phyloP scores from a whole-genome alignment of 2,888 invertebrate species.

The Heliconius aoede region DNA sequence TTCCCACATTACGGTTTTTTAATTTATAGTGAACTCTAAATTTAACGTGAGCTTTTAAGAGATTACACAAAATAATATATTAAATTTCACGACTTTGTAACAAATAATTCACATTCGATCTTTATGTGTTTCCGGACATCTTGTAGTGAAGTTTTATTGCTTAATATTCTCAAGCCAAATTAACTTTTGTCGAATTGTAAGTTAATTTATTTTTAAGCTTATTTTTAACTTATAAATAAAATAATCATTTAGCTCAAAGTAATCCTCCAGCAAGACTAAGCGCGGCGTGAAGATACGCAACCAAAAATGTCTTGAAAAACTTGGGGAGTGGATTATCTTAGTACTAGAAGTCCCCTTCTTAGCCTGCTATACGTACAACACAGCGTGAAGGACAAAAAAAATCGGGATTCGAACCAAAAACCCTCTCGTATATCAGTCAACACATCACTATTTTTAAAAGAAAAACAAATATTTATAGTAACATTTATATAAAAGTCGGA shows the following conservation, averaged over 20 bases:
- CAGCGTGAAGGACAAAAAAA: too few species aligned
- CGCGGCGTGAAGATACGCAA: too few species aligned
- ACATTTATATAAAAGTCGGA: conserved; percentile 3
- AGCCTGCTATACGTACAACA: too few species aligned
- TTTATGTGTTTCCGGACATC: conserved; percentile 1
- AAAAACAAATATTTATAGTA: not conserved
- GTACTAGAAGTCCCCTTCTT: too few species aligned
- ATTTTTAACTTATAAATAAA: too few species aligned
- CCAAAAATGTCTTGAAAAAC: too few species aligned
- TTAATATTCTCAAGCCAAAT: conserved; percentile 4
- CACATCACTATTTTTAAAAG: not conserved
- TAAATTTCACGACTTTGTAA: conserved; percentile 23
- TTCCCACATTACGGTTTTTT: not conserved
- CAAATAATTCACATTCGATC: conserved; percentile 11
- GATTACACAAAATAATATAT: conserved; percentile 11
- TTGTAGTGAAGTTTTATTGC: conserved; percentile 17
- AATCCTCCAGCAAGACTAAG: too few species aligned
- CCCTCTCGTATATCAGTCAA: too few species aligned
- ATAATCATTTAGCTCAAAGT: too few species aligned
- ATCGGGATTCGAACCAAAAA: not conserved
- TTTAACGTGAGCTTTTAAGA: conserved; percentile 14
- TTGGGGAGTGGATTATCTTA: too few species aligned
- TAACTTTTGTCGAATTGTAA: not conserved
- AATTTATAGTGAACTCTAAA: conserved; percentile 25
- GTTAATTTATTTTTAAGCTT: not conserved